phyloP scores from a whole-genome alignment of 2,113 vertebrate genomes.

The Anguilla japonica region DNA sequence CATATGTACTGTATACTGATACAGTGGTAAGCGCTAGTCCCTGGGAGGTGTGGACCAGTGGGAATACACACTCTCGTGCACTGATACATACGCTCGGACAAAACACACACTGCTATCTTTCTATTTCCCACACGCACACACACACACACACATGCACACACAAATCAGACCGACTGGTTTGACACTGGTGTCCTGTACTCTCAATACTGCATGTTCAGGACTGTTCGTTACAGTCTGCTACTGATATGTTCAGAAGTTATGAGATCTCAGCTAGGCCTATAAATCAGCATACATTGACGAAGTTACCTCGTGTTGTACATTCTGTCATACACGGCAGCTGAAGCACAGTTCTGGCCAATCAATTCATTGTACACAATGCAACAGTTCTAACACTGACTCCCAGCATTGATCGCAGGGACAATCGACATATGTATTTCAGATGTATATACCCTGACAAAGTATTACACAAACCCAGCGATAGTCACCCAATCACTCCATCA shows the following conservation, averaged over 20 bases:
- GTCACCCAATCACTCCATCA: conserved; percentile 39
- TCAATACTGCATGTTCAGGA: neutral
- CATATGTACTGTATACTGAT: neutral
- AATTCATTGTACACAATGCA: neutral
- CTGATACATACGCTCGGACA: neutral
- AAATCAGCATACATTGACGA: neutral
- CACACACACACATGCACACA: conserved; percentile 1
- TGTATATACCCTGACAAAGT: conserved; percentile 25
- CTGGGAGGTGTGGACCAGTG: neutral
- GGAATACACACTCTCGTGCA: neutral
- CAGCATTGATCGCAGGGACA: neutral
- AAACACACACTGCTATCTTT: conserved; percentile 10
- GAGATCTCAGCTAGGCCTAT: neutral
- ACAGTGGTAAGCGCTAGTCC: neutral
- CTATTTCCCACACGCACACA: neutral
- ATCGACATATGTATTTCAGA: neutral
- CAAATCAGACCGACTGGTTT: conserved; percentile 48
- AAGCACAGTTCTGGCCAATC: neutral
- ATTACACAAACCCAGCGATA: conserved; percentile 33
- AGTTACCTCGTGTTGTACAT: neutral
- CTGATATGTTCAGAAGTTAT: neutral
- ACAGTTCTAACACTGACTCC: neutral
- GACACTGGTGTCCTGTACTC: conserved; percentile 40
- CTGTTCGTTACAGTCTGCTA: neutral
- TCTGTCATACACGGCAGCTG: neutral